A percentile compares a stretch with the other conserved stretches of the same genome.
These are phyloP conservation scores for Choloepus hoffmanni DNA, from an alignment of 2,113 vertebrate genomes.

Conservation along the genomic window DNA sequence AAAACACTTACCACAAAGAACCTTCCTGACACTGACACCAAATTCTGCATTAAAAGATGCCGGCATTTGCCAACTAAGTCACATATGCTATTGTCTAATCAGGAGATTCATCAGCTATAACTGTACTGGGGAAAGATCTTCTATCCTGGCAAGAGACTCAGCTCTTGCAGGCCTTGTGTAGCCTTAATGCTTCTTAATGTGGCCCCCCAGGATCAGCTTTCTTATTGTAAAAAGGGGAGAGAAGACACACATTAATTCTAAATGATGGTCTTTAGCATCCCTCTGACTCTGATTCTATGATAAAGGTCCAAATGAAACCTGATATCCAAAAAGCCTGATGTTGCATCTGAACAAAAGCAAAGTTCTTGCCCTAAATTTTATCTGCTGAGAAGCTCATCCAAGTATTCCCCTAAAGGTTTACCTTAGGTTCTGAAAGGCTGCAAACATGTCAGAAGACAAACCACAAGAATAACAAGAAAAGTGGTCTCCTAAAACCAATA, in stretches of 20 bases:
- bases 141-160: neutral
- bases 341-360: neutral
- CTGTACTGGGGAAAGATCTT: neutral
- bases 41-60: neutral
- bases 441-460: neutral
- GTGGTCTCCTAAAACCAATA: neutral
- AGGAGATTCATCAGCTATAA: neutral
- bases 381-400: neutral
- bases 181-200: neutral
- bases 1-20: neutral
- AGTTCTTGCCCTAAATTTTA: neutral
- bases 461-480: neutral
- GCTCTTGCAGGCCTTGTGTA: neutral
- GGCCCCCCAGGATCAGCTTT: neutral
- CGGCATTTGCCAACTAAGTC: neutral
- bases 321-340: neutral
- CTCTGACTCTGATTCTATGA: neutral
- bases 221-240: neutral
- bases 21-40: neutral
- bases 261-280: neutral
- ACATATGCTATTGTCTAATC: neutral
- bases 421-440: neutral
- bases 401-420: neutral
- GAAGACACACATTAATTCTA: neutral
- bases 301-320: slow-evolving; percentile 23